A percentile compares a stretch with the other conserved stretches of the same genome.
Conservation (phyloP, 2,888 invertebrate genomes). For the Diloba caeruleocephala region DNA sequence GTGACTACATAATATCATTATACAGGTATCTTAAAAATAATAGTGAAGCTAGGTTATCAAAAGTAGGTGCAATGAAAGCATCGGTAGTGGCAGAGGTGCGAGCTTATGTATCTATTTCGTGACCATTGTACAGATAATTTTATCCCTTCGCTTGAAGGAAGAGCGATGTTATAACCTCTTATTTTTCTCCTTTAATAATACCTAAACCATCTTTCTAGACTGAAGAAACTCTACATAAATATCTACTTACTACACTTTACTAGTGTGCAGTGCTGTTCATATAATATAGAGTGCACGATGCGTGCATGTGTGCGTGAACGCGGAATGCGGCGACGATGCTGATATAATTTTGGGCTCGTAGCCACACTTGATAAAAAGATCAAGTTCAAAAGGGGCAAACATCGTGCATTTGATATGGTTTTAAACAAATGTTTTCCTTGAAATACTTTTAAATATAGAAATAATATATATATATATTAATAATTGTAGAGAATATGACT, state of each 20-base stretch:
- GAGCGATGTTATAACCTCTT: too few species aligned
- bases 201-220: constrained; percentile 15
- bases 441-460: constrained; percentile 28
- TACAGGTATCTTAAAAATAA: too few species aligned
- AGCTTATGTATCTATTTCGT: too few species aligned
- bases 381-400: constrained; percentile 85
- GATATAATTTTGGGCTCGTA: constrained; percentile 79
- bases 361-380: constrained; percentile 84
- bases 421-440: constrained; percentile 52
- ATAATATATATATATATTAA: neutral
- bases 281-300: constrained; percentile 29
- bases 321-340: constrained; percentile 77
- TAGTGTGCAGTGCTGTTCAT: constrained; percentile 40
- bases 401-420: constrained; percentile 64
- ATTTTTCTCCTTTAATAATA: neutral
- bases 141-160: too few species aligned
- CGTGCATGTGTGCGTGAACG: constrained; percentile 67
- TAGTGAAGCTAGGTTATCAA: too few species aligned
- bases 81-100: too few species aligned
- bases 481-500: neutral
- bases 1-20: too few species aligned
- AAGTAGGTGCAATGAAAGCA: too few species aligned
- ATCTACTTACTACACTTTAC: constrained; percentile 10
- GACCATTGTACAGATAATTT: too few species aligned
- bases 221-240: constrained; percentile 24